phyloP scores from a whole-genome alignment of 2,113 vertebrate species.

The Erythrolamprus reginae region DNA sequence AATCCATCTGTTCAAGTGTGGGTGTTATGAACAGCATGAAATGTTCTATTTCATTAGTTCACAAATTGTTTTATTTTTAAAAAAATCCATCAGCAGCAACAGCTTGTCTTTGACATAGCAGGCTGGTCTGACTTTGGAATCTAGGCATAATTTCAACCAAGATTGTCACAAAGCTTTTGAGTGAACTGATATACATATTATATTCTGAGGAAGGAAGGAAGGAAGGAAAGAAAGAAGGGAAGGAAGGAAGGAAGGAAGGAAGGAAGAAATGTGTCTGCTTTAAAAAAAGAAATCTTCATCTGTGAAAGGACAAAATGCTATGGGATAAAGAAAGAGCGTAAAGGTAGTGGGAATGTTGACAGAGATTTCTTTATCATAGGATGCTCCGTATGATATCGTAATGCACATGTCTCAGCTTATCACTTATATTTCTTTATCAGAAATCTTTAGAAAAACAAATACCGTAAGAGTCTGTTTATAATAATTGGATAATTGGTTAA shows the following conservation, averaged over 20 bases:
- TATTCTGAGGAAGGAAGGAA: not conserved
- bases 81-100: not conserved
- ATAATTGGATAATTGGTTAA: not conserved
- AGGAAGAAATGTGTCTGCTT: not conserved
- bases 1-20: not conserved
- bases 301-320: not conserved
- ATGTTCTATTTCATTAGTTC: fast-evolving
- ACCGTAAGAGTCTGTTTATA: not conserved
- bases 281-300: not conserved
- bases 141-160: conserved; percentile 16
- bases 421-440: not conserved
- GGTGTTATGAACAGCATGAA: not conserved
- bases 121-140: conserved; percentile 19
- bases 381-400: not conserved
- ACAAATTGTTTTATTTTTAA: not conserved
- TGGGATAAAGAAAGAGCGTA: not conserved
- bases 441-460: not conserved
- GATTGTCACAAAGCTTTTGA: not conserved
- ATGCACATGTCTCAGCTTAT: not conserved
- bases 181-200: not conserved
- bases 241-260: too few relatives aligned
- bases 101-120: conserved; percentile 23
- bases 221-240: not conserved
- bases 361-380: not conserved
- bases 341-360: not conserved